These are phyloP conservation scores for Picus viridis DNA, from an alignment of 2,797 vertebrate species.

Conservation along the genomic window DNA sequence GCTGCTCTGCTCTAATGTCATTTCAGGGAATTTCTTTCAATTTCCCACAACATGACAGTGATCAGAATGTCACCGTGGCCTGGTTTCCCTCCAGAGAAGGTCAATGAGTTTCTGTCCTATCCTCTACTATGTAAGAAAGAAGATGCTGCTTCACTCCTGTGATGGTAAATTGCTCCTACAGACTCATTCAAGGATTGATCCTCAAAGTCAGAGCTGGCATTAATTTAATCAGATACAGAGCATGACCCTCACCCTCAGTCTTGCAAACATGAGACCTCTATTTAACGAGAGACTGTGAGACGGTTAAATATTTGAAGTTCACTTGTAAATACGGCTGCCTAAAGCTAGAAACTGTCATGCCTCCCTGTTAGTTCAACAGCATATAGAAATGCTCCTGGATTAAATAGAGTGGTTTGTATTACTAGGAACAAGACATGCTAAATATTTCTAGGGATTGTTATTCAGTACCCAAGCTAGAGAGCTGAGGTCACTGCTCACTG, in stretches of 20 bases:
- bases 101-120: slow-evolving; percentile 36
- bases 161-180: slow-evolving; percentile 6
- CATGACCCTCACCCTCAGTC: background rate
- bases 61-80: slow-evolving; percentile 26
- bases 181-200: background rate
- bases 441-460: background rate
- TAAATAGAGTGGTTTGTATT: background rate
- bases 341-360: background rate
- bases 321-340: background rate
- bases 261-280: background rate
- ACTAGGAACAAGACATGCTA: background rate
- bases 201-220: background rate
- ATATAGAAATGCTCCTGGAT: background rate
- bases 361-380: background rate
- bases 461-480: background rate
- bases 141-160: background rate
- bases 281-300: background rate
- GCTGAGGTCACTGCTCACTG: background rate
- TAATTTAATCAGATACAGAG: background rate
- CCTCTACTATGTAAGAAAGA: background rate
- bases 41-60: slow-evolving; percentile 2
- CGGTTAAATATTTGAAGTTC: slow-evolving; percentile 13
- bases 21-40: slow-evolving; percentile 29
- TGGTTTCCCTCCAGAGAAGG: slow-evolving; percentile 8
- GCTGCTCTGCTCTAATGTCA: slow-evolving; percentile 10